Base-by-base conservation (phyloP, 2,888 invertebrate species). In the Drosophila meridiana region DNA sequence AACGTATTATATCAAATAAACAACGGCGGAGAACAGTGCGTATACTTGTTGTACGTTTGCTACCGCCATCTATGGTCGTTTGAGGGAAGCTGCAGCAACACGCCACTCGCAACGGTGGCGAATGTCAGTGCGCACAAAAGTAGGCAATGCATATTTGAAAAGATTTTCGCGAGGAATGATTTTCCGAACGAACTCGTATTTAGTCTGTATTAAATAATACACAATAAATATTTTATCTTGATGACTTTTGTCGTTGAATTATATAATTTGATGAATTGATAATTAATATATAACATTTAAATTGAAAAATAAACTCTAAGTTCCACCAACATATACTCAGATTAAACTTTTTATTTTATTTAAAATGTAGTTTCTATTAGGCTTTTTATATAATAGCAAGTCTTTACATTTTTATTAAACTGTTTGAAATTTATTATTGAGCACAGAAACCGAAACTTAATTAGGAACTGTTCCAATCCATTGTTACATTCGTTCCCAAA, bases 11-110 rank as follows among this genome's bases (percentile, higher is more conserved):
- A 53, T 62, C 45, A 42, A 53, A 47, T 56, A 43, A 62, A 9
- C 59, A 47, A 9, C 50, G 32, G 34, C 38, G 11, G 40, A 1
- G 55, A 48, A 65, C 81, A 32, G 34, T 60, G 81, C 79, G 79
- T 77, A 79, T 79, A 55, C 78, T 55, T 76, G 63, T 38, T 76
- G 13, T 34, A 26, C 0, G 42, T 3, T 13, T 13, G 34, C 34
- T 28, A 36, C 3, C 45, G 58, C 45, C 58, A 58, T 58, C 58
- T 45, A 45, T 36, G 45, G 9, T 9, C 45, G 14, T 3, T 26
- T 28, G 9, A 2, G 0, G 6, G 14, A 34, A 58, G 3, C 28
- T 36, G 11, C 14, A 1, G 0, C 26, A 13, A 26, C 26, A 34
- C 45, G 58, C 58, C 45, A 45, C 34, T 8, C 7, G 4, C 7